Base-by-base conservation (phyloP, 2,888 invertebrate species). In the Rotaria socialis region DNA sequence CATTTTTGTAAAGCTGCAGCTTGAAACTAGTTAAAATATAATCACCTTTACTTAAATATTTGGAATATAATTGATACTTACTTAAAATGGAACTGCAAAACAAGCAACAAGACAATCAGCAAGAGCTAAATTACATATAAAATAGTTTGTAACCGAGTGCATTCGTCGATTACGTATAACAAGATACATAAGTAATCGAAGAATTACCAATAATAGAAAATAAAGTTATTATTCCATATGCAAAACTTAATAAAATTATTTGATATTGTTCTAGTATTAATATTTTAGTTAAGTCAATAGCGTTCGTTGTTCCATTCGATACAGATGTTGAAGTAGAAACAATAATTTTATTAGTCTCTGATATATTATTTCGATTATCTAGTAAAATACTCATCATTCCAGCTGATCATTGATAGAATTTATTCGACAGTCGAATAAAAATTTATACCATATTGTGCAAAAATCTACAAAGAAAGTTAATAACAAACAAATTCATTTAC, bases 51-150 rank as follows among this genome's bases (percentile, higher is more conserved):
- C 6, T 22, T 8, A 14, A 22, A 22, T 19, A 22, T 55, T 22
- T 5, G 5, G 5, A 6, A 35, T 11, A 67, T 4, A 67, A 67
- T 41, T 16, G n/a, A 35, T 19, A 27, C 47, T 35, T 84, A 86
- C 86, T 55, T 85, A 93, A 92, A 96, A 95, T 88, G 95, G 95
- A 90, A 95, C 94, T 88, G 94, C 94, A 90, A 95, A 95, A 89
- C 95, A 92, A 87, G 95, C 95, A 90, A 95, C 95, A 88, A 95
- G 94, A 89, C 95, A 94, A 90, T 96, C 95, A 47, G 95, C 95
- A 88, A 95, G 92, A 4, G 95, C 95, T 90, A 96, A 92, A 92
- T 95, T 95, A 35, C 95, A 94, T 85, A 95, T 95, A 91, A 95
- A 95, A 91, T 94, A 94, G 91, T 95, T 95, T 84, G 95, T 95